phyloP scores from a whole-genome alignment of 1,140 invertebrate species.

The Nylanderia fulva region DNA sequence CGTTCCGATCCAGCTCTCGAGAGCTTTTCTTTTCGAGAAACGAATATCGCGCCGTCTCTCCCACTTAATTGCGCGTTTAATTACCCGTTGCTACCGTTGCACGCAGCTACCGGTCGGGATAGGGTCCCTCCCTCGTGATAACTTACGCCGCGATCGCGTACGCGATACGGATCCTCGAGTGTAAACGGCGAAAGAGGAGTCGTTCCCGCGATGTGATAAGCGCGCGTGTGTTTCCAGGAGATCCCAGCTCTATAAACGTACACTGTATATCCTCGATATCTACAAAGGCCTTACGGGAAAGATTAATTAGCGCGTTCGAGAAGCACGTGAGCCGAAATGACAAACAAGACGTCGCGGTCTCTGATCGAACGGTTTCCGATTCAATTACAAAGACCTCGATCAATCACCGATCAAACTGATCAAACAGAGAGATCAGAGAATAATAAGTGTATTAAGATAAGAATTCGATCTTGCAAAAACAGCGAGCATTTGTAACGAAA shows the following conservation, averaged over 20 bases:
- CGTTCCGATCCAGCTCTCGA: neutral
- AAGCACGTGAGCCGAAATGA: slow-evolving; percentile 7
- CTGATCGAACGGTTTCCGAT: neutral
- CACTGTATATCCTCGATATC: neutral
- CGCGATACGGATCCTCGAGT: slow-evolving; percentile 44
- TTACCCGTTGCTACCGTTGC: slow-evolving; percentile 49
- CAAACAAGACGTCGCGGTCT: neutral
- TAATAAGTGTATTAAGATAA: slow-evolving; percentile 20
- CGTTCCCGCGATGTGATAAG: slow-evolving; percentile 33
- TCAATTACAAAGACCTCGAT: slow-evolving; percentile 23
- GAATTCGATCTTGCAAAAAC: neutral
- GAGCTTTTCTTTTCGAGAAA: neutral
- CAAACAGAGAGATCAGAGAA: neutral
- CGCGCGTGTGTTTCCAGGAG: slow-evolving; percentile 6
- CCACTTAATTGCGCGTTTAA: slow-evolving; percentile 58
- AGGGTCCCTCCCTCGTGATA: slow-evolving; percentile 40
- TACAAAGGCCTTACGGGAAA: neutral
- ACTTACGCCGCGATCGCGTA: slow-evolving; percentile 49
- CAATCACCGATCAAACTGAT: slow-evolving; percentile 20
- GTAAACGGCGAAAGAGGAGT: slow-evolving; percentile 31
- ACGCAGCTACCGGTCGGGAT: slow-evolving; percentile 35
- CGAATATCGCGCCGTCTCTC: slow-evolving; percentile 9
- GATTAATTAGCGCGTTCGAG: slow-evolving; percentile 21
- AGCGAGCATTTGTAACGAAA: neutral
- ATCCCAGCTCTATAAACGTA: slow-evolving; percentile 16